These are phyloP conservation scores for Loripinus fragilis DNA, from an alignment of 2,888 invertebrate species.

Conservation along the genomic window DNA sequence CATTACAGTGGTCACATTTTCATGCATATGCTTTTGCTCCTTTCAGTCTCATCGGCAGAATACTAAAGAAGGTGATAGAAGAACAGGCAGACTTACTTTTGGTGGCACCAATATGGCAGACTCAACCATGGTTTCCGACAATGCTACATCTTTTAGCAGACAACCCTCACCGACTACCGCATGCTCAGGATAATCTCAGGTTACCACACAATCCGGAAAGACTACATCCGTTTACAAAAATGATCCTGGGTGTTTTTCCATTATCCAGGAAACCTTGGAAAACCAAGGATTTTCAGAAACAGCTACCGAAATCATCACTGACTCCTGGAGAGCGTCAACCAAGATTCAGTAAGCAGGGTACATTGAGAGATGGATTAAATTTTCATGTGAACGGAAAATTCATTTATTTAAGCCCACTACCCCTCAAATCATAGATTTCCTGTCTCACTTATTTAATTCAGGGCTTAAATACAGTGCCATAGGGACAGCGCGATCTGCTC, in stretches of 20 bases:
- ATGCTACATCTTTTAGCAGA: background rate
- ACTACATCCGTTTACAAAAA: constrained; percentile 23
- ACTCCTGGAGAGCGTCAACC: constrained; percentile 27
- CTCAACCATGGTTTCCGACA: constrained; percentile 1
- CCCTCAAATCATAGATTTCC: constrained; percentile 12
- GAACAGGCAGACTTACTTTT: background rate
- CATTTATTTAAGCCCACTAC: constrained; percentile 12
- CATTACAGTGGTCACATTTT: background rate
- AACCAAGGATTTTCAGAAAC: background rate
- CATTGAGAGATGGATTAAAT: constrained; percentile 26
- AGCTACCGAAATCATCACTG: constrained; percentile 21
- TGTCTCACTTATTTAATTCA: constrained; percentile 16
- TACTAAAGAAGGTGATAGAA: constrained; percentile 1
- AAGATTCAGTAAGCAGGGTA: constrained; percentile 15
- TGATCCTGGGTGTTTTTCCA: constrained; percentile 33
- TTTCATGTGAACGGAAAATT: constrained; percentile 9
- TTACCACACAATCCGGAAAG: constrained; percentile 19
- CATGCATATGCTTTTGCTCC: background rate
- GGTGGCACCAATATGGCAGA: constrained; percentile 17
- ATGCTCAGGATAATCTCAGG: background rate
- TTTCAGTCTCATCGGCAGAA: background rate
- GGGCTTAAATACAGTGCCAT: constrained; percentile 19
- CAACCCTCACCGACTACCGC: constrained; percentile 2
- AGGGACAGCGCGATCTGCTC: constrained; percentile 25
- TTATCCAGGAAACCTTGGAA: constrained; percentile 26